Conservation (phyloP, 1,140 invertebrate species). For the Colletes gigas region DNA sequence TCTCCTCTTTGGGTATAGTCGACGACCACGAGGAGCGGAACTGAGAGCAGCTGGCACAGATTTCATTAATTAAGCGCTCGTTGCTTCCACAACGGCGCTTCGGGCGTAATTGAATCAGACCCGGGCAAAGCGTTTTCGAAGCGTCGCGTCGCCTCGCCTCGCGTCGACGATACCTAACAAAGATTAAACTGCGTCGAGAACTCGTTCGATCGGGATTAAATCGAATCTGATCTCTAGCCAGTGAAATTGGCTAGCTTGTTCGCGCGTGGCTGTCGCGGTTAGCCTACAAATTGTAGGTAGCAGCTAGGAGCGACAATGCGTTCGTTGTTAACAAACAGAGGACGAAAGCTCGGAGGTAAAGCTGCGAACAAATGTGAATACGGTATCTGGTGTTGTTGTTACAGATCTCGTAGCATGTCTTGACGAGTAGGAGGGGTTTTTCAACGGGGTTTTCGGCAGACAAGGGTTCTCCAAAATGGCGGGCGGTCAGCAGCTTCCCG, state of each 20-base stretch:
- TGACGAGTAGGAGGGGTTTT: slow-evolving; percentile 77
- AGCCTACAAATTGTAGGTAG: too few species aligned
- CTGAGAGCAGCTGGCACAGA: slow-evolving; percentile 67
- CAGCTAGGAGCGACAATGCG: too few species aligned
- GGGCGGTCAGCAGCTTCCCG: slow-evolving; percentile 83
- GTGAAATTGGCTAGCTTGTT: too few species aligned
- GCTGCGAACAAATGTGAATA: neutral
- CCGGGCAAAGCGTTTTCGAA: slow-evolving; percentile 59
- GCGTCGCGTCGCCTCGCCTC: slow-evolving; percentile 30
- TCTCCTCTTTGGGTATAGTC: slow-evolving; percentile 26
- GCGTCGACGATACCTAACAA: slow-evolving; percentile 59
- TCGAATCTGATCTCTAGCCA: too few species aligned
- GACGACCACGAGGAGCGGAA: slow-evolving; percentile 13
- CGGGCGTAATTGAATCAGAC: slow-evolving; percentile 70
- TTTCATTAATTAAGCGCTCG: slow-evolving; percentile 76
- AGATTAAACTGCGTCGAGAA: slow-evolving; percentile 60
- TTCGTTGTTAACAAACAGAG: too few species aligned
- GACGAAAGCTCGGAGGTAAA: neutral
- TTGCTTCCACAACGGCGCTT: slow-evolving; percentile 69
- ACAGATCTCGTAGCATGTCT: slow-evolving; percentile 79
- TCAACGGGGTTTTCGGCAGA: slow-evolving; percentile 75
- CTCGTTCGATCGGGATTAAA: neutral
- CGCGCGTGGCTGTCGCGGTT: too few species aligned
- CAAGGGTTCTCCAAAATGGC: slow-evolving; percentile 78
- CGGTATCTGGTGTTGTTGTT: slow-evolving; percentile 53